A percentile compares a stretch with the other conserved stretches of the same genome.
phyloP scores from a whole-genome alignment of 1,140 invertebrate species.

The Lanistes nyassanus region DNA sequence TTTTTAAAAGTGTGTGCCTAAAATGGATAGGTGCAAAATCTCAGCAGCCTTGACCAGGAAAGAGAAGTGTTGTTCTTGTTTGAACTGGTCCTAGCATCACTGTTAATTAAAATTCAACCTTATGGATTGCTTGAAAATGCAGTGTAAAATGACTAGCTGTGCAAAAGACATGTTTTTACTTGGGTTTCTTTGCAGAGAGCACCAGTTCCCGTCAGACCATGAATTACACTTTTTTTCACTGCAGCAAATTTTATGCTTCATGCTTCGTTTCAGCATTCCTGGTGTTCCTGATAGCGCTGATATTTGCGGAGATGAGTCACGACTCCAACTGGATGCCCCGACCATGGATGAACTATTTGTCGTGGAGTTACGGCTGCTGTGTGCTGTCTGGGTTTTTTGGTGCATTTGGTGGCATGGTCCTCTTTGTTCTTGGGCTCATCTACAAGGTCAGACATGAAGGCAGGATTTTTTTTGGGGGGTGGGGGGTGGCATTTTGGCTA shows the following conservation, averaged over 20 bases:
- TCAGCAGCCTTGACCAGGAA: too few relatives aligned
- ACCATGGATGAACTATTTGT: slow-evolving; percentile 94
- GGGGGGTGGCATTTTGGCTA: not conserved
- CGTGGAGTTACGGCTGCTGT: slow-evolving; percentile 93
- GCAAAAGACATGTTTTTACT: not conserved
- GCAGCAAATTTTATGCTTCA: slow-evolving; percentile 3
- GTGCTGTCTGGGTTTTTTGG: slow-evolving; percentile 86
- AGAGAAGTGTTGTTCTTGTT: too few relatives aligned
- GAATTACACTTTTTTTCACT: not conserved
- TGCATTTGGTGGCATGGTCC: slow-evolving; percentile 56
- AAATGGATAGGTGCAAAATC: too few relatives aligned
- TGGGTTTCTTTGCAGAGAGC: not conserved
- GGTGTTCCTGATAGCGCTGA: slow-evolving; percentile 76
- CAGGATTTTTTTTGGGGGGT: not conserved
- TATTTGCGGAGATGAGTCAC: slow-evolving; percentile 91
- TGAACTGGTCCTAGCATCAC: too few relatives aligned
- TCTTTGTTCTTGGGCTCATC: slow-evolving; percentile 54
- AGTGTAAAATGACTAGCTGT: not conserved
- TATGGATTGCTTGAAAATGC: too few relatives aligned
- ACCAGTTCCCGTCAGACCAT: too few relatives aligned
- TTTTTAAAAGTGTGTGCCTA: too few relatives aligned
- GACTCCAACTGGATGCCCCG: slow-evolving; percentile 93
- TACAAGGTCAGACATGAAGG: slow-evolving; percentile 32
- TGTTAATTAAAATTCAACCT: too few relatives aligned
- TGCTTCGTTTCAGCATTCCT: slow-evolving; percentile 46